phyloP scores from a whole-genome alignment of 1,140 invertebrate genomes.

The Drosophila mauritiana region DNA sequence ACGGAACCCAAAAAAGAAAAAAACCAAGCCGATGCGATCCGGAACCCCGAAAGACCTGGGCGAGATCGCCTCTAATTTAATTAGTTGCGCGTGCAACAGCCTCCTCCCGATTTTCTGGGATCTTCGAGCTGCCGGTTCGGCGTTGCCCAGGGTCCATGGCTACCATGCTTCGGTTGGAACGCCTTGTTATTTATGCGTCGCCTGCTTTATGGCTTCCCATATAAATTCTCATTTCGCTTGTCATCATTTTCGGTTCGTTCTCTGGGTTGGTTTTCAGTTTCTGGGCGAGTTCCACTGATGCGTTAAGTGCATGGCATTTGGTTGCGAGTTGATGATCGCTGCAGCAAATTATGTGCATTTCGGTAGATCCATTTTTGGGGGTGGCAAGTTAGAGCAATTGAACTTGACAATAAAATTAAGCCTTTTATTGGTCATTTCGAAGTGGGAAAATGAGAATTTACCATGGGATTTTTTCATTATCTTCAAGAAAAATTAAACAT shows the following conservation, averaged over 20 bases:
- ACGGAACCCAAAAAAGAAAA: conserved; percentile 23
- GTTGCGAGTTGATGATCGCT: conserved; percentile 34
- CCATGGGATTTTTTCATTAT: no score
- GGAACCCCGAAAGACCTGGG: conserved; percentile 29
- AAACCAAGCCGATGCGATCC: conserved; percentile 29
- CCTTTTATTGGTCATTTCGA: neutral
- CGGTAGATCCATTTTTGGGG: conserved; percentile 6
- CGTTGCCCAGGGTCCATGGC: conserved; percentile 32
- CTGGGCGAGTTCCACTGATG: conserved; percentile 39
- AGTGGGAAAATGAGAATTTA: neutral
- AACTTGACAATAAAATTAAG: conserved; percentile 5
- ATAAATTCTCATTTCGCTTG: conserved; percentile 77
- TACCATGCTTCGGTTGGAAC: conserved; percentile 69
- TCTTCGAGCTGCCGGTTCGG: conserved; percentile 27
- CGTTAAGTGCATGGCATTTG: conserved; percentile 47
- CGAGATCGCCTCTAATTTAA: conserved; percentile 77
- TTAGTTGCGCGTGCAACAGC: conserved; percentile 73
- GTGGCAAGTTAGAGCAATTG: conserved; percentile 11
- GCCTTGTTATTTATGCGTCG: conserved; percentile 73
- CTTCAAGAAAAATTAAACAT: no score
- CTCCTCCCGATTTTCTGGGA: conserved; percentile 15
- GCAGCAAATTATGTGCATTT: conserved; percentile 50
- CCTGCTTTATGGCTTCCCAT: conserved; percentile 79
- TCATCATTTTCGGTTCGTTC: conserved; percentile 59
- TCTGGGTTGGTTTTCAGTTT: conserved; percentile 17